Conservation (phyloP, 2,113 vertebrate species). For the Podarcis cretensis region DNA sequence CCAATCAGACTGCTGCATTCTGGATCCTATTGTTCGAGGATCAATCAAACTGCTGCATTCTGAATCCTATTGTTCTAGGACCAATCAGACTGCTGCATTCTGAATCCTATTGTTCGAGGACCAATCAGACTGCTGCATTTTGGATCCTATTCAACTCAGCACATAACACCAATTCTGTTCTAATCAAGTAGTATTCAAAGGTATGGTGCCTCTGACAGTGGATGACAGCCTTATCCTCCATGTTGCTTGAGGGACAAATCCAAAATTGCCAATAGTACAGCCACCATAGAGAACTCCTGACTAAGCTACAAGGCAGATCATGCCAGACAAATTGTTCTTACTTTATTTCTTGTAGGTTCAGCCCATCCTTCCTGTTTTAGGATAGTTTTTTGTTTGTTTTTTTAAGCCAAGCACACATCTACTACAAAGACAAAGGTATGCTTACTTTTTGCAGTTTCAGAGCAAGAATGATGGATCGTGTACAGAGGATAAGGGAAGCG, state of each 20-base stretch:
- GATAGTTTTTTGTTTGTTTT: neutral
- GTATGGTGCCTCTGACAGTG: no score
- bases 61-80: no score
- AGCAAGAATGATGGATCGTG: conserved; percentile 90
- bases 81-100: no score
- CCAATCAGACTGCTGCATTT: no score
- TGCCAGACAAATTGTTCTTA: neutral
- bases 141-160: no score
- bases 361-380: neutral
- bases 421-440: neutral
- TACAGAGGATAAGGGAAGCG: conserved; percentile 89
- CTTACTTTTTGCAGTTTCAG: conserved; percentile 88
- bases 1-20: no score
- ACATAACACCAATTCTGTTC: no score
- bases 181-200: no score
- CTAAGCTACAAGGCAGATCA: neutral
- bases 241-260: neutral
- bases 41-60: no score
- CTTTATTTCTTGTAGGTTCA: neutral
- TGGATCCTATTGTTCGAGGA: no score
- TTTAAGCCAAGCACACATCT: neutral
- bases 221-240: no score
- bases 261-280: neutral
- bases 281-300: neutral
- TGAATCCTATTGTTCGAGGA: no score